These are phyloP conservation scores for Neomonachus schauinslandi DNA, from an alignment of 2,113 vertebrate species.

Conservation along the genomic window DNA sequence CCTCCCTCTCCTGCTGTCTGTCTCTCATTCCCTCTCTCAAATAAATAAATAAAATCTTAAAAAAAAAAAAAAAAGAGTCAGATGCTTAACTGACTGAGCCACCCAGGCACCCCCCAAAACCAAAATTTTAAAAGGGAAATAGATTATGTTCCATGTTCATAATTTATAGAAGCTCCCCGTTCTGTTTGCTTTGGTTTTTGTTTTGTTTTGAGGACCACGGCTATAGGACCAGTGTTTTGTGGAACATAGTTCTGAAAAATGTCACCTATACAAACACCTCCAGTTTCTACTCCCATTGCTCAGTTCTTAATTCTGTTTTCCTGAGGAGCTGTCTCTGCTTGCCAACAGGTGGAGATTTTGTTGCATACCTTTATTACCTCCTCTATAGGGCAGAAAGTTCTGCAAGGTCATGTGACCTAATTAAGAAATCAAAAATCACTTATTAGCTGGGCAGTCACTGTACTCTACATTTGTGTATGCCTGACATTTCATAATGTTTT, in stretches of 20 bases:
- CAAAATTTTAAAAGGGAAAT: not conserved
- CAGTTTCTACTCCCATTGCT: not conserved
- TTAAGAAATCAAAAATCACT: not conserved
- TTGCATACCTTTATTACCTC: not conserved
- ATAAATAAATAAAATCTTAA: too few species aligned
- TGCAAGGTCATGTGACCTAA: not conserved
- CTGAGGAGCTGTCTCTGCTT: not conserved
- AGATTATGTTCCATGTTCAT: not conserved
- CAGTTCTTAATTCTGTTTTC: not conserved
- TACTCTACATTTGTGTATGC: not conserved
- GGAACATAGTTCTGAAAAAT: not conserved
- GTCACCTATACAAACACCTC: too few species aligned
- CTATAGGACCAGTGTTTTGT: not conserved
- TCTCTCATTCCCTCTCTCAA: too few species aligned
- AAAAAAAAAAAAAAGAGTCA: too few species aligned
- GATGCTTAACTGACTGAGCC: not conserved
- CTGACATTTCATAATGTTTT: not conserved
- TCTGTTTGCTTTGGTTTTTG: not conserved
- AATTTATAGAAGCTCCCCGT: not conserved
- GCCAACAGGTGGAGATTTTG: not conserved
- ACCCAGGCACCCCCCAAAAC: not conserved
- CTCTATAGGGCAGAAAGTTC: not conserved
- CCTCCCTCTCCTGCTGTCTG: too few species aligned
- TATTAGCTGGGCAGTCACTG: not conserved
- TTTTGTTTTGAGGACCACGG: not conserved